Evolutionary conservation across 2,797 vertebrate species (phyloP).

Genomic region (Cynodonichthys magdalenae): DNA sequence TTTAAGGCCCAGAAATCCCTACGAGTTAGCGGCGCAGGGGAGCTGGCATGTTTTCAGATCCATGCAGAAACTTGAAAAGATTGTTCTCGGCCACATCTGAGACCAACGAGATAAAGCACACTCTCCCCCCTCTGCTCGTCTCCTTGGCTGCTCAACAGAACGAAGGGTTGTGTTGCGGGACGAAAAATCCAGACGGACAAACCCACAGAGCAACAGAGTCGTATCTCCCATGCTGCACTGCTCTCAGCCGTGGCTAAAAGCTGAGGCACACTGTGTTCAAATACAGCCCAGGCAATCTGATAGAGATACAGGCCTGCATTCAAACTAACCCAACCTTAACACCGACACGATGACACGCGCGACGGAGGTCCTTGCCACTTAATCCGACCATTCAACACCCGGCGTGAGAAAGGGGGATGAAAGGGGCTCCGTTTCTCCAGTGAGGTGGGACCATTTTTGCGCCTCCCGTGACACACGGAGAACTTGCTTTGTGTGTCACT

Average conservation of each 20-base stretch:
- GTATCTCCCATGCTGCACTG: constrained; percentile 30
- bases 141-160: constrained; percentile 42
- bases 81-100: constrained; percentile 50
- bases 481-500: constrained; percentile 48
- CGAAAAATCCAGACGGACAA: constrained; percentile 14
- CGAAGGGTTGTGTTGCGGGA: constrained; percentile 31
- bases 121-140: constrained; percentile 31
- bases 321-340: constrained; percentile 10
- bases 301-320: constrained; percentile 7
- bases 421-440: constrained; percentile 56
- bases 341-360: constrained; percentile 23
- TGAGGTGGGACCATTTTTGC: constrained; percentile 49
- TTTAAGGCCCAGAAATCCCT: constrained; percentile 16
- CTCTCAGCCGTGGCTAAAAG: constrained; percentile 26
- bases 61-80: constrained; percentile 41
- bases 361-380: constrained; percentile 34
- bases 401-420: constrained; percentile 50
- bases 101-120: constrained; percentile 42
- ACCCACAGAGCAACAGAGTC: constrained; percentile 38
- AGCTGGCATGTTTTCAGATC: constrained; percentile 31
- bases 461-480: constrained; percentile 41
- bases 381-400: constrained; percentile 52
- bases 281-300: not conserved
- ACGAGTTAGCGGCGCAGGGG: constrained; percentile 14
- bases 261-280: constrained; percentile 14